Base-by-base conservation (phyloP, 2,113 vertebrate species). In the Nothobranchius furzeri region DNA sequence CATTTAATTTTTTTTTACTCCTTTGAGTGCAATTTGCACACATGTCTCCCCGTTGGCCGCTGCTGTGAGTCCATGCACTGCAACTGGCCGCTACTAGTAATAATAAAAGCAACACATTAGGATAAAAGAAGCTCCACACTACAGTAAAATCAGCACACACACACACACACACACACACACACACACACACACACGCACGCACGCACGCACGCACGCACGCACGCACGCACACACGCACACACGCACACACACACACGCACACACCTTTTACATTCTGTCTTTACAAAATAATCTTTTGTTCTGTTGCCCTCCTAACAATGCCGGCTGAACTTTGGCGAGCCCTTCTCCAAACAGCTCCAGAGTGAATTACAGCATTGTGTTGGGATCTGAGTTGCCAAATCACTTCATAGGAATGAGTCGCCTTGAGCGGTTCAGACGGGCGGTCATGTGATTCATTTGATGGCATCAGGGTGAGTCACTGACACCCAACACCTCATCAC, bases 341-440 rank as follows among this genome's bases (percentile, higher is more conserved):
- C 62, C 66, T 65, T 73, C 4, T 49, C 17, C 24, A 47, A 64
- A 65, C 64, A 20, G 13, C 80, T 67, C 6, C 12, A 78, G 82
- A 79, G 87, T 87, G 79, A 90, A 88, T 87, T 83, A 84, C 75
- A 30, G 75, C 85, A 87, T 86, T 85, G 88, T 87, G 78, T 78
- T 49, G 62, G 56, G 77, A 86, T 85, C 50, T 68, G 81, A 83
- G 78, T 69, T 64, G 78, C 72, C 72, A 80, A 81, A 89, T 89
- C 83, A 82, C 81, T 73, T 75, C 85, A 84, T 78, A 82, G 79
- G 88, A 91, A 90, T 89, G 83, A 90, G 82, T 75, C 76, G 87
- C 88, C 84, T 87, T 89, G 87, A 88, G 90, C 88, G 51, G 77
- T 85, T 85, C 79, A 82, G 83, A 85, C 67, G 75, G 70, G 68